Base-by-base conservation (phyloP, 2,888 invertebrate genomes). In the Cristatella mucedo region DNA sequence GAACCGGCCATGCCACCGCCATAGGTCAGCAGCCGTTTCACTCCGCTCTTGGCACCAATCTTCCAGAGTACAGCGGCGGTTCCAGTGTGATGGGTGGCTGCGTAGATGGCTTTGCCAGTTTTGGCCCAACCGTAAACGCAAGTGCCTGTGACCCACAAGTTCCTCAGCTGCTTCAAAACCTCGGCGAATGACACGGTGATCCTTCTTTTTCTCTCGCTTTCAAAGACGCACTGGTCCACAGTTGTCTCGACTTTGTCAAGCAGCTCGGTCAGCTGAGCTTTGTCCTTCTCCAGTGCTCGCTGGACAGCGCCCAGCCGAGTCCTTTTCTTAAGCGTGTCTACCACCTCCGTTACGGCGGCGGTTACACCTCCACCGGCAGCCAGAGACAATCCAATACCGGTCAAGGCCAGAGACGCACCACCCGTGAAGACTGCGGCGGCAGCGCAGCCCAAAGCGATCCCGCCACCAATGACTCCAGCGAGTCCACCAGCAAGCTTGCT, bases 311-410 rank as follows among this genome's bases (percentile, higher is more conserved):
- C 36, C 4, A 36, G 24, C 4, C 36, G n/a, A 22, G 36, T 36
- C 26, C 18, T 36, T 19, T 36, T 36, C 24, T 36, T 36, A 26
- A 36, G 11, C 22, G 22, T 26, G 22, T 36, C 36, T 7, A 36
- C 36, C 5, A 36, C 7, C 18, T 36, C 36, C 6, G 36, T 29
- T 6, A 36, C 4, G 13, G 36, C 26, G 4, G 36, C 36, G 22
- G 36, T 36, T 5, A 36, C 36, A 4, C 36, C 36, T 6, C 36
- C 36, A 5, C 36, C 36, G n/a, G 36, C 36, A 26, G 36, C 36
- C 13, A 36, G 9, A 16, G 36, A 26, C 5, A 36, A 22, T 5
- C 36, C 36, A 22, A 29, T 22, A 15, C 36, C 36, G 15, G 36
- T 22, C 13, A 36, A 16, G 13, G 15, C 15, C 16, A 36, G 15